phyloP scores from a whole-genome alignment of 2,888 invertebrate species.

The Drosophila pseudotalamancana region DNA sequence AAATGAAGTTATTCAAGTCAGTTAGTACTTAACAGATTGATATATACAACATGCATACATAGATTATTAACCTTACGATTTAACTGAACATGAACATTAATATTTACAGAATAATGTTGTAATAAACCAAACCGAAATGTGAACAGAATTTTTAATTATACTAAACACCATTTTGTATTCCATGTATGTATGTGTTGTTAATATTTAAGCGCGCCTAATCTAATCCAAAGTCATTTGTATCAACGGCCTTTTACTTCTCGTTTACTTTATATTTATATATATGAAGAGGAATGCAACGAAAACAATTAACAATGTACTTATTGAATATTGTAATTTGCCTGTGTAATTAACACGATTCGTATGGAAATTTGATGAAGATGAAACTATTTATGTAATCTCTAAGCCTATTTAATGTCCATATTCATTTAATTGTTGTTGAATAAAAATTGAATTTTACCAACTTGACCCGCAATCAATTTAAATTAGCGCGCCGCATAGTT shows the following conservation, averaged over 20 bases:
- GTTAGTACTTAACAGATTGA: slow-evolving; percentile 65
- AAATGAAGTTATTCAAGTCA: slow-evolving; percentile 34
- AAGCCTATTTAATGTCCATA: slow-evolving; percentile 78
- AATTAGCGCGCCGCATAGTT: slow-evolving; percentile 8
- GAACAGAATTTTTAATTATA: slow-evolving; percentile 79
- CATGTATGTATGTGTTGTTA: slow-evolving; percentile 71
- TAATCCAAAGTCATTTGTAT: slow-evolving; percentile 78
- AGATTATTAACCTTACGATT: slow-evolving; percentile 48
- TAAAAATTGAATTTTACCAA: slow-evolving; percentile 75
- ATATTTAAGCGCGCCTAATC: slow-evolving; percentile 71
- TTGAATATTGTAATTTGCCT: slow-evolving; percentile 69
- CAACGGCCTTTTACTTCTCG: slow-evolving; percentile 77
- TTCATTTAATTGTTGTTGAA: slow-evolving; percentile 77
- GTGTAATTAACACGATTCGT: slow-evolving; percentile 46
- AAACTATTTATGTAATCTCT: slow-evolving; percentile 73
- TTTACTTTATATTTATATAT: slow-evolving; percentile 68
- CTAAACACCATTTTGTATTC: slow-evolving; percentile 78
- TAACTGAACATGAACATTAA: slow-evolving; percentile 38
- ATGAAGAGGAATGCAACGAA: slow-evolving; percentile 69
- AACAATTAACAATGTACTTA: slow-evolving; percentile 77
- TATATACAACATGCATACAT: slow-evolving; percentile 39
- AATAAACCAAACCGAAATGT: slow-evolving; percentile 78
- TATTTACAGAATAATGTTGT: slow-evolving; percentile 64
- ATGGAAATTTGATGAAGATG: slow-evolving; percentile 32
- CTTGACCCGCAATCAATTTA: not conserved